phyloP scores from a whole-genome alignment of 1,140 invertebrate genomes.

The Ericerus pela region DNA sequence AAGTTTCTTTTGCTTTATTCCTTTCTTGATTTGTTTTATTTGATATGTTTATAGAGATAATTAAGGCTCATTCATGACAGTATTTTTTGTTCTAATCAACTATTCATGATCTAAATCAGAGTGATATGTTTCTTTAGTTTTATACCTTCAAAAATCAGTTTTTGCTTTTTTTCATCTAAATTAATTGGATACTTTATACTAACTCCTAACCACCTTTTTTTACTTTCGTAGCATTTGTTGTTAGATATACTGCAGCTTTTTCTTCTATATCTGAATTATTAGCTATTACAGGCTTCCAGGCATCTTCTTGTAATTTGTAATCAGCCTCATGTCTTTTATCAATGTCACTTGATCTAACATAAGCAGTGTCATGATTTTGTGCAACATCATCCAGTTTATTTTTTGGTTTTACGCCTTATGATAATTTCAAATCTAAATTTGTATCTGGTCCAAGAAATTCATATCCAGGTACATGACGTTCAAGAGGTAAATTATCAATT shows the following conservation, averaged over 20 bases:
- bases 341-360: slow-evolving; percentile 29
- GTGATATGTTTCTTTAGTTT: neutral
- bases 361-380: slow-evolving; percentile 33
- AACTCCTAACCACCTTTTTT: slow-evolving; percentile 28
- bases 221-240: slow-evolving; percentile 26
- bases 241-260: slow-evolving; percentile 25
- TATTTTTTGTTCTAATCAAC: neutral
- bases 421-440: too few relatives aligned
- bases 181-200: slow-evolving; percentile 18
- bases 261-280: slow-evolving; percentile 28
- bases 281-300: slow-evolving; percentile 29
- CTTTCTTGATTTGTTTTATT: neutral
- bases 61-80: neutral
- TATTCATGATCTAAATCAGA: neutral
- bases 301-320: slow-evolving; percentile 29
- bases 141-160: neutral
- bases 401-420: slow-evolving; percentile 25
- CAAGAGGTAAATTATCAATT: too few relatives aligned
- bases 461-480: too few relatives aligned
- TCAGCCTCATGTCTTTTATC: too few relatives aligned
- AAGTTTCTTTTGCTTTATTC: neutral
- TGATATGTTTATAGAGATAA: neutral
- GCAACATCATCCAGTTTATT: slow-evolving; percentile 33
- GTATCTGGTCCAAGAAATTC: too few relatives aligned
- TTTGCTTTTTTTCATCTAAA: neutral